Conservation (phyloP, 2,888 invertebrate species). For the Gymnoscelis rufifasciata region DNA sequence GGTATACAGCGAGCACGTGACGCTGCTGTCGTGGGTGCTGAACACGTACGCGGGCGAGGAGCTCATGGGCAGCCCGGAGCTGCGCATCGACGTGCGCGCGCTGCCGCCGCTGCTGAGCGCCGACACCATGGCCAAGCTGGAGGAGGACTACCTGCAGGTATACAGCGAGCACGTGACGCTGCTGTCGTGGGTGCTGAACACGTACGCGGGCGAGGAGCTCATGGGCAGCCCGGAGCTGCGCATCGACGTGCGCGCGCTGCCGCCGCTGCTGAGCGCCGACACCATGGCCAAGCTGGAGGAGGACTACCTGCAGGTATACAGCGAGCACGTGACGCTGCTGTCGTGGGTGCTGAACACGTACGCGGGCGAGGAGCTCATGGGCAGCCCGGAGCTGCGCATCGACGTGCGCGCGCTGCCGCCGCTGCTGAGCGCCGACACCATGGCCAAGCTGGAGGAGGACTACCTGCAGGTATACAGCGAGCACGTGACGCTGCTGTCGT, state of each 20-base stretch:
- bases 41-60: slow-evolving; percentile 94
- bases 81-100: slow-evolving; percentile 84
- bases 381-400: slow-evolving; percentile 90
- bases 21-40: slow-evolving; percentile 94
- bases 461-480: slow-evolving; percentile 91
- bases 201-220: slow-evolving; percentile 92
- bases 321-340: slow-evolving; percentile 96
- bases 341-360: slow-evolving; percentile 97
- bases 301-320: slow-evolving; percentile 86
- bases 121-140: slow-evolving; percentile 86
- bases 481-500: slow-evolving; percentile 94
- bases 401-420: slow-evolving; percentile 85
- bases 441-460: slow-evolving; percentile 88
- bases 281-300: slow-evolving; percentile 88
- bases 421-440: slow-evolving; percentile 85
- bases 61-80: slow-evolving; percentile 91
- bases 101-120: slow-evolving; percentile 88
- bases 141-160: slow-evolving; percentile 88
- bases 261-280: slow-evolving; percentile 87
- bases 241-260: slow-evolving; percentile 83
- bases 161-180: slow-evolving; percentile 95
- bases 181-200: slow-evolving; percentile 94
- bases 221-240: slow-evolving; percentile 93
- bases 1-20: slow-evolving; percentile 93
- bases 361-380: slow-evolving; percentile 91